Base-by-base conservation (phyloP, 1,140 invertebrate species). In the Drosophila orosa region DNA sequence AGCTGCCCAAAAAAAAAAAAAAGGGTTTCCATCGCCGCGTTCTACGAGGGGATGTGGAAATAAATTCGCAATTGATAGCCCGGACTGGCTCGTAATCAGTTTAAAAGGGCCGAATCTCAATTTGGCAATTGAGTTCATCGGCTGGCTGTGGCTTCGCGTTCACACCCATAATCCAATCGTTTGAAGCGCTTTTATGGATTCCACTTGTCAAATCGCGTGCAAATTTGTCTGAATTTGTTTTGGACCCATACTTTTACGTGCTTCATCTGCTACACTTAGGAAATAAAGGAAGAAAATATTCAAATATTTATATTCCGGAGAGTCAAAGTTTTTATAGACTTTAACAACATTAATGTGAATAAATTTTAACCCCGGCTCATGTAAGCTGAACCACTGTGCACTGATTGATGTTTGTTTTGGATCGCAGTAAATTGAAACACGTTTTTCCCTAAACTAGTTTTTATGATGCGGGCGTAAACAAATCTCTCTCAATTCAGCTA, bases 51-150 rank as follows among this genome's bases (percentile, higher is more conserved):
- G 19, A 45, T 45, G 25, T 13, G 19, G 50, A 62, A 59, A 80
- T 80, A 84, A 85, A 84, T 85, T 84, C 77, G 50, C 81, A 62
- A 78, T 85, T 84, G 81, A 84, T 80, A 78, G 73, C 77, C 45
- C 35, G 50, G 35, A 45, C 66, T 56, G 67, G 52, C 55, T 57
- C 52, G 81, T 85, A 85, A 85, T 85, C 81, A 84, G 81, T 80
- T 80, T 80, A 80, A 85, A 84, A 84, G 73, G 77, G 55, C 57
- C 47, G 40, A 54, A 40, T 78, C 60, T 62, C 80, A 84, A 84
- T 84, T 80, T 68, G 74, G 65, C 71, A 56, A 71, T 71, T 71
- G 68, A 71, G 68, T 71, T 68, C 39, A 44, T 52, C 48, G 27
- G 66, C 48, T 57, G 78, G 48, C 42, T 39, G 67, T 59, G 65